A percentile compares a stretch with the other conserved stretches of the same genome.
Conservation (phyloP, 2,113 vertebrate species). For the Ancistrus triradiatus region DNA sequence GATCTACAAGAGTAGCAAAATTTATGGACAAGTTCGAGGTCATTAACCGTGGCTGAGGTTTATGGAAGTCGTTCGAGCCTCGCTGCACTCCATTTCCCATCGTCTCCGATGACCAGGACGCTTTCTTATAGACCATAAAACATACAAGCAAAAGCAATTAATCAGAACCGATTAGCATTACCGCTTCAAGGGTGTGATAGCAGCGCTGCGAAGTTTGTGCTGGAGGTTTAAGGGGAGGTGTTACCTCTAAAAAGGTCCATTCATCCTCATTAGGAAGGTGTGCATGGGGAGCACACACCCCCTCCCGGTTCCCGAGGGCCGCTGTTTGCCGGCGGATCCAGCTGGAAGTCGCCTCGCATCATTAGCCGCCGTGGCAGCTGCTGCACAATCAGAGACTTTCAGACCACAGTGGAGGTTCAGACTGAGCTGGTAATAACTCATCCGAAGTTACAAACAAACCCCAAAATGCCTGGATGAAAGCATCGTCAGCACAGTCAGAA, state of each 20-base stretch:
- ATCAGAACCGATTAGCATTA: background rate
- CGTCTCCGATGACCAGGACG: background rate
- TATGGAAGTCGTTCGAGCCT: slow-evolving; percentile 2
- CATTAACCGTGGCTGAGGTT: background rate
- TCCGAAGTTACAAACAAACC: too few species aligned
- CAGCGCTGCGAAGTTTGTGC: background rate
- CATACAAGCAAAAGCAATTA: background rate
- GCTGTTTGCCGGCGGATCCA: slow-evolving; percentile 7
- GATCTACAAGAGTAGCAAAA: background rate
- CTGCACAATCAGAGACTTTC: slow-evolving; percentile 11
- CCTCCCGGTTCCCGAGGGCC: background rate
- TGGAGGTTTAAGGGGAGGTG: background rate
- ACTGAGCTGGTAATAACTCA: too few species aligned
- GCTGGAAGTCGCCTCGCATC: slow-evolving; percentile 9
- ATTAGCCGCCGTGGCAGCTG: slow-evolving; percentile 3
- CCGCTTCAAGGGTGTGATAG: background rate
- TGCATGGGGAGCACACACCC: background rate
- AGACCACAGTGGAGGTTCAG: background rate
- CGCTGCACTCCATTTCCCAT: slow-evolving; percentile 17
- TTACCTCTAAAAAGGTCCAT: background rate
- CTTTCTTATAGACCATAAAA: background rate
- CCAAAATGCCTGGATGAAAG: too few species aligned
- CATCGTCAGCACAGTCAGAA: too few species aligned
- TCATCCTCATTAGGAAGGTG: background rate
- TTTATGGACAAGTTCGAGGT: slow-evolving; percentile 4